Conservation (phyloP, 1,140 invertebrate genomes). For the Drosophila elegans region DNA sequence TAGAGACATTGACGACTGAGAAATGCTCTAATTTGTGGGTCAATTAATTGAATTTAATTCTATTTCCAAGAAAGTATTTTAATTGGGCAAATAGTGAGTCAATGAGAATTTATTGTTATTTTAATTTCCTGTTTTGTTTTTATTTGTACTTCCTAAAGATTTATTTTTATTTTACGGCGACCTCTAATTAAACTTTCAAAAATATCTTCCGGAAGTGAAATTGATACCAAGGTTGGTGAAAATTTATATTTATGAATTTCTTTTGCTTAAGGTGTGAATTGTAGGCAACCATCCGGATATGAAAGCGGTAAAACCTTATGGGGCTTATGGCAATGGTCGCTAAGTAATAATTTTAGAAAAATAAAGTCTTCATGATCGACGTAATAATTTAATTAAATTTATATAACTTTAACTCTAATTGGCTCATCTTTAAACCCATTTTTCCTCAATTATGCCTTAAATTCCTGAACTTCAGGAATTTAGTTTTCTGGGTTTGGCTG, state of each 20-base stretch:
- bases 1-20: slow-evolving; percentile 1
- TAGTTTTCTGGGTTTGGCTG: too few species aligned
- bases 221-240: slow-evolving; percentile 5
- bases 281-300: background rate
- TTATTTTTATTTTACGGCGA: background rate
- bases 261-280: slow-evolving; percentile 1
- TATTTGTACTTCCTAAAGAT: background rate
- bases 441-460: too few species aligned
- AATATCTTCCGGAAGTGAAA: slow-evolving; percentile 9
- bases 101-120: background rate
- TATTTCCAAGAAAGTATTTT: too few species aligned
- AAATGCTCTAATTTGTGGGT: slow-evolving; percentile 1
- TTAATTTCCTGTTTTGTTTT: background rate
- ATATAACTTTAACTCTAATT: too few species aligned
- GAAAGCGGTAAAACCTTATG: slow-evolving; percentile 1
- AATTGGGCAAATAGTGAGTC: too few species aligned
- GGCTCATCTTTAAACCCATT: too few species aligned
- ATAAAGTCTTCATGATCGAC: too few species aligned
- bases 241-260: background rate
- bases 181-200: background rate
- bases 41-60: too few species aligned
- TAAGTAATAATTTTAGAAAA: too few species aligned
- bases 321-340: background rate
- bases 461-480: too few species aligned
- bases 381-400: too few species aligned